Percentiles rank a stretch among this genome's conserved stretches.
These are phyloP conservation scores for Drosophila repletoides DNA, from an alignment of 1,140 invertebrate genomes.

Conservation along the genomic window DNA sequence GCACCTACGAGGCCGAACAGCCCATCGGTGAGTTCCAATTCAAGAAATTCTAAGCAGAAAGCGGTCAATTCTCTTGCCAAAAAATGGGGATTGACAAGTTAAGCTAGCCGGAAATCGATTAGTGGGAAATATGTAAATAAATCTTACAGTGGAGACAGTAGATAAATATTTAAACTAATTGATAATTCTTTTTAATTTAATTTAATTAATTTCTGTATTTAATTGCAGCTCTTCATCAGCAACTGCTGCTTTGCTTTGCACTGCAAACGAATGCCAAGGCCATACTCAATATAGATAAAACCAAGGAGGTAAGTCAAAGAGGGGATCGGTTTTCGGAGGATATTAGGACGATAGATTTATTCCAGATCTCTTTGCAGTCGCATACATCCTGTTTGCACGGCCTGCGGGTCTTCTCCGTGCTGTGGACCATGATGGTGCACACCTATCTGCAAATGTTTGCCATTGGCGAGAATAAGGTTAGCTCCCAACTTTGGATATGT, in stretches of 20 bases:
- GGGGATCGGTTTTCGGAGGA: neutral
- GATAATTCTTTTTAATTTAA: neutral
- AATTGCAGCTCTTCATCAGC: slow-evolving; percentile 77
- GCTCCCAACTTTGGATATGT: neutral
- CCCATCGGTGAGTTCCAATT: slow-evolving; percentile 63
- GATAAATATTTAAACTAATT: no score
- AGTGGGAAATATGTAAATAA: no score
- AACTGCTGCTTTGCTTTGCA: slow-evolving; percentile 83
- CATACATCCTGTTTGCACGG: slow-evolving; percentile 91
- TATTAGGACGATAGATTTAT: slow-evolving; percentile 8
- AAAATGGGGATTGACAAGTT: no score
- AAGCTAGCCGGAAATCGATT: no score
- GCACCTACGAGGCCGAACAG: slow-evolving; percentile 71
- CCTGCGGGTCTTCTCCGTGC: slow-evolving; percentile 91
- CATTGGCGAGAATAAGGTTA: slow-evolving; percentile 86
- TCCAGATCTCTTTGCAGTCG: slow-evolving; percentile 79
- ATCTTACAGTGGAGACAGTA: no score
- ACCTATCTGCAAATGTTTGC: slow-evolving; percentile 92
- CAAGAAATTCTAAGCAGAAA: no score
- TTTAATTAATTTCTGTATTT: neutral
- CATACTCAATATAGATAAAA: slow-evolving; percentile 84
- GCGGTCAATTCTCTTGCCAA: no score
- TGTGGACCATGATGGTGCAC: slow-evolving; percentile 97
- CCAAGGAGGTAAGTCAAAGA: slow-evolving; percentile 66
- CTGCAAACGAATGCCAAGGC: slow-evolving; percentile 85